Base-by-base conservation (phyloP, 1,140 invertebrate species). In the Adelges cooleyi region DNA sequence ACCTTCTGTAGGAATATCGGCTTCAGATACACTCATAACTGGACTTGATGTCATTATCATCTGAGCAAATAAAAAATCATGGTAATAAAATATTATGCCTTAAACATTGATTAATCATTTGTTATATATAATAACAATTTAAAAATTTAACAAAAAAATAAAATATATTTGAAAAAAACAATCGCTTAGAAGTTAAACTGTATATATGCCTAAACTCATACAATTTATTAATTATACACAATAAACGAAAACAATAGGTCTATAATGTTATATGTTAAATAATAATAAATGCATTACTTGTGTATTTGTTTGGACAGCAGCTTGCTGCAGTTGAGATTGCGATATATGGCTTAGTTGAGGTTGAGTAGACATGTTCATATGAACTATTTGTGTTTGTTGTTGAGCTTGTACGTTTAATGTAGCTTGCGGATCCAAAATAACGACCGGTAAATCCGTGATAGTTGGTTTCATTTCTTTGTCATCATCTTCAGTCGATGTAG, bases 1-100 rank as follows among this genome's bases (percentile, higher is more conserved):
- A 66, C 76, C 76, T 18, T 77, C 76, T 29, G 77, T 75, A 20
- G 78, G 69, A 69, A 67, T 67, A 20, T 67, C 66, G 38, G 20
- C 53, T 38, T 67, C 66, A 48, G 42, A 46, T 10, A 62, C 56
- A 15, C 40, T 62, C 56, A 62, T 48, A 62, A 48, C 40, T 22
- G 56, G 18, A 29, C n/a, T 42, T 8, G 25, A 46, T 22, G 67
- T 52, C 5, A 62, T 46, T 17, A 54, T 33, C 38, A 67, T 66
- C 46, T 66, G 23, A 56, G 29, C n/a, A n/a, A n/a, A n/a, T n/a
- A n/a, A n/a, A n/a, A n/a, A n/a, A n/a, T n/a, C n/a, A n/a, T n/a
- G n/a, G n/a, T n/a, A n/a, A n/a, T n/a, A n/a, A n/a, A n/a, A n/a
- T n/a, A n/a, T n/a, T n/a, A n/a, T n/a, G n/a, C n/a, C n/a, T n/a